These are phyloP conservation scores for Bombylius discolor DNA, from an alignment of 2,888 invertebrate species.

Conservation along the genomic window DNA sequence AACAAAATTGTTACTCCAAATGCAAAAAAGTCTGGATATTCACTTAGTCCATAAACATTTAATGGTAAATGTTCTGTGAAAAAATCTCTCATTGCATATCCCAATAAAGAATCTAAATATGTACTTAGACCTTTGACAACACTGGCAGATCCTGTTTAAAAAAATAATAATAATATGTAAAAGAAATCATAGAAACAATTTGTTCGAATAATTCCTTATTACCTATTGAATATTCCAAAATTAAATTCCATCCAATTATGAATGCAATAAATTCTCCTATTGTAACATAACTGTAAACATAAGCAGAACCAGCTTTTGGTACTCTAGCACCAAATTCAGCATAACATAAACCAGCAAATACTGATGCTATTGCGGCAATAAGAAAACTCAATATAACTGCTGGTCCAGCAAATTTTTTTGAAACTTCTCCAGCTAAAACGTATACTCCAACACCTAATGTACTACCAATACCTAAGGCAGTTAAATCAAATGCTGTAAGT, in stretches of 20 bases:
- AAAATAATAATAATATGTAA: too few relatives aligned
- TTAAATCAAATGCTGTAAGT: slow-evolving; percentile 67
- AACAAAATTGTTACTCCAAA: slow-evolving; percentile 56
- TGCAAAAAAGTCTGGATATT: slow-evolving; percentile 66
- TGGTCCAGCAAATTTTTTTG: slow-evolving; percentile 70
- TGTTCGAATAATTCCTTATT: slow-evolving; percentile 18
- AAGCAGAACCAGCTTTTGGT: slow-evolving; percentile 83
- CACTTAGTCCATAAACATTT: slow-evolving; percentile 48
- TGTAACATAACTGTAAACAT: slow-evolving; percentile 86
- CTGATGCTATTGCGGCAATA: slow-evolving; percentile 81
- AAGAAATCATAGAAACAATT: too few relatives aligned
- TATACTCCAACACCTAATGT: slow-evolving; percentile 86
- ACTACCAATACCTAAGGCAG: slow-evolving; percentile 68
- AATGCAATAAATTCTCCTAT: slow-evolving; percentile 87
- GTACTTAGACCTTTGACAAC: slow-evolving; percentile 71
- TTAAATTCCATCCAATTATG: slow-evolving; percentile 87
- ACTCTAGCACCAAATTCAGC: slow-evolving; percentile 85
- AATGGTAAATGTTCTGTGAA: slow-evolving; percentile 52
- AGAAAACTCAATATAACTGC: slow-evolving; percentile 76
- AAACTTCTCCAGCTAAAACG: slow-evolving; percentile 74
- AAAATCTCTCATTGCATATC: slow-evolving; percentile 50
- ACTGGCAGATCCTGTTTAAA: slow-evolving; percentile 52
- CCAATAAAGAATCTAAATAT: slow-evolving; percentile 58
- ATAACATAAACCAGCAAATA: slow-evolving; percentile 79
- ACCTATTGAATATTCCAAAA: slow-evolving; percentile 79